Percentiles rank a stretch among this genome's conserved stretches.
Conservation (phyloP, 1,140 invertebrate genomes). For the Eulimnadia texana region DNA sequence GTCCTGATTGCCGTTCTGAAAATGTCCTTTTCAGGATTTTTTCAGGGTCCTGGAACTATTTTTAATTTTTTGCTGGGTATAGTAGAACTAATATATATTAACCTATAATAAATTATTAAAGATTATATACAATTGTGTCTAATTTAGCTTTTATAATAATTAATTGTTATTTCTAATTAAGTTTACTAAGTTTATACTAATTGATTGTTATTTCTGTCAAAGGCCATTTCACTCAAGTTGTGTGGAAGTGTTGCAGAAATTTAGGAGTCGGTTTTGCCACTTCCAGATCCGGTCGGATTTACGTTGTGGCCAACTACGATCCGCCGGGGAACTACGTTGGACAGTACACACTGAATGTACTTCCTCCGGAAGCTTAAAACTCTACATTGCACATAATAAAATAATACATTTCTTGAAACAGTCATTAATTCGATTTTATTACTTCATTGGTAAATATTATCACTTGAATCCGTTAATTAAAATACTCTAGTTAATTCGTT, state of each 20-base stretch:
- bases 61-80: no score
- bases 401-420: no score
- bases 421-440: no score
- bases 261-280: constrained; percentile 57
- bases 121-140: constrained; percentile 18
- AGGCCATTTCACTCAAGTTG: constrained; percentile 56
- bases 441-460: no score
- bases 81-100: constrained; percentile 20
- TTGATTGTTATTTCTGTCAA: constrained; percentile 12
- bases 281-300: constrained; percentile 37
- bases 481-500: no score
- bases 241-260: constrained; percentile 56
- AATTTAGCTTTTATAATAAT: neutral
- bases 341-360: constrained; percentile 53
- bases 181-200: constrained; percentile 3
- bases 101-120: constrained; percentile 25
- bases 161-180: neutral
- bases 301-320: constrained; percentile 67
- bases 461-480: no score
- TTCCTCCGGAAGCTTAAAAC: constrained; percentile 17
- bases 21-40: no score
- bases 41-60: no score
- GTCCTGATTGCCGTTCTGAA: no score
- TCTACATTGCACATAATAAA: no score
- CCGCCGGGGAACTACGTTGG: constrained; percentile 67